Conservation (phyloP, 2,888 invertebrate species). For the Cataglyphis altisquamis region DNA sequence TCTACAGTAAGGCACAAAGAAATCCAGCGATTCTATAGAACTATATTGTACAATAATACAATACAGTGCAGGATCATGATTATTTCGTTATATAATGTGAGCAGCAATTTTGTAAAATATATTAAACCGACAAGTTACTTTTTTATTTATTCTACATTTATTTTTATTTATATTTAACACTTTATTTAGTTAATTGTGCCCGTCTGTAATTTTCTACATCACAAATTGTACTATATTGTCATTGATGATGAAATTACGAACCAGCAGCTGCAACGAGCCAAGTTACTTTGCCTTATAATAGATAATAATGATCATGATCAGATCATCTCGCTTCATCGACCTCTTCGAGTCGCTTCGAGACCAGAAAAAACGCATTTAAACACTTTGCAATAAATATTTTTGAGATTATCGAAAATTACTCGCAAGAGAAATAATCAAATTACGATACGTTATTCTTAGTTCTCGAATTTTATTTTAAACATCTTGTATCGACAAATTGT, state of each 20-base stretch:
- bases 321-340: conserved; percentile 54
- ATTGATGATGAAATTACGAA: conserved; percentile 64
- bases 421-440: neutral
- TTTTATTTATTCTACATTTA: neutral
- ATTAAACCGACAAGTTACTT: neutral
- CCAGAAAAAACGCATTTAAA: conserved; percentile 38
- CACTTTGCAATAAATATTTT: conserved; percentile 3
- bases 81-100: neutral
- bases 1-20: conserved; percentile 10
- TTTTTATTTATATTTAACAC: neutral
- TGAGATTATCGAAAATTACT: neutral
- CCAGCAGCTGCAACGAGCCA: conserved; percentile 73
- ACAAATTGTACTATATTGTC: conserved; percentile 68
- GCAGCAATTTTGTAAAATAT: neutral
- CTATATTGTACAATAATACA: neutral
- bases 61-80: neutral
- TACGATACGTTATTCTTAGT: neutral
- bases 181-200: neutral
- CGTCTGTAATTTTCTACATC: conserved; percentile 67
- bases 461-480: conserved; percentile 8
- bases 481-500: neutral
- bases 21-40: neutral
- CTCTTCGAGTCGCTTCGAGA: conserved; percentile 10
- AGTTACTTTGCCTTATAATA: conserved; percentile 76
- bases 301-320: conserved; percentile 80